phyloP scores from a whole-genome alignment of 2,797 vertebrate species.

The Manis javanica region DNA sequence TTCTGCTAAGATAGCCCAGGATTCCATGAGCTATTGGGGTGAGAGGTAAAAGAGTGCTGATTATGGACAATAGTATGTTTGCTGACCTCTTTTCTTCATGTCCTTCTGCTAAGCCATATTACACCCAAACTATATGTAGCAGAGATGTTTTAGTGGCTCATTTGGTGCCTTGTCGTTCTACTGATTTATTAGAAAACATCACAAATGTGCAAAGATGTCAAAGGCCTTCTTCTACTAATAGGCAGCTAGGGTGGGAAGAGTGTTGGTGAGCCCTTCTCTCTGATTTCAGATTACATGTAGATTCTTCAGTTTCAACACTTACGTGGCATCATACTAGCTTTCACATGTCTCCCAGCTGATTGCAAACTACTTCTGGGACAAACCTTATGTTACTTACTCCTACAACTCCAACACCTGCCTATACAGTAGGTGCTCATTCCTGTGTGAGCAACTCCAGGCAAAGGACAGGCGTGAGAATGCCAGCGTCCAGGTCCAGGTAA shows the following conservation, averaged over 20 bases:
- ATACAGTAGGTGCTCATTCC: neutral
- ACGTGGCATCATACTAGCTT: neutral
- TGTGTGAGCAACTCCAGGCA: neutral
- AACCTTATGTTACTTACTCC: neutral
- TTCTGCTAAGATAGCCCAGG: neutral
- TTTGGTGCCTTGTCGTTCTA: neutral
- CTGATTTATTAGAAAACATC: neutral
- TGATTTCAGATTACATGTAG: neutral
- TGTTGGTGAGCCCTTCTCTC: neutral
- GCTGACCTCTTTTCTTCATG: neutral
- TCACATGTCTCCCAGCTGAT: neutral
- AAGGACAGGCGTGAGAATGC: neutral
- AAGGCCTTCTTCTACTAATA: neutral
- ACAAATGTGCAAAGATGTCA: neutral
- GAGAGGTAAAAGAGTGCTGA: neutral
- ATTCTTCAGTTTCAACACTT: neutral
- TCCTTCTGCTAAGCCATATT: neutral
- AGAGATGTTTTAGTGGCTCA: neutral
- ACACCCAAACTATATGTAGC: neutral
- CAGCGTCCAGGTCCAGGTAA: no score
- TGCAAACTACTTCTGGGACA: neutral
- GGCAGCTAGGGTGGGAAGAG: neutral
- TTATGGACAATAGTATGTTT: neutral
- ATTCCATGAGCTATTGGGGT: neutral
- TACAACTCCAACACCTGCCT: neutral